These are phyloP conservation scores for Casuarius casuarius DNA, from an alignment of 2,113 vertebrate species.

Conservation along the genomic window DNA sequence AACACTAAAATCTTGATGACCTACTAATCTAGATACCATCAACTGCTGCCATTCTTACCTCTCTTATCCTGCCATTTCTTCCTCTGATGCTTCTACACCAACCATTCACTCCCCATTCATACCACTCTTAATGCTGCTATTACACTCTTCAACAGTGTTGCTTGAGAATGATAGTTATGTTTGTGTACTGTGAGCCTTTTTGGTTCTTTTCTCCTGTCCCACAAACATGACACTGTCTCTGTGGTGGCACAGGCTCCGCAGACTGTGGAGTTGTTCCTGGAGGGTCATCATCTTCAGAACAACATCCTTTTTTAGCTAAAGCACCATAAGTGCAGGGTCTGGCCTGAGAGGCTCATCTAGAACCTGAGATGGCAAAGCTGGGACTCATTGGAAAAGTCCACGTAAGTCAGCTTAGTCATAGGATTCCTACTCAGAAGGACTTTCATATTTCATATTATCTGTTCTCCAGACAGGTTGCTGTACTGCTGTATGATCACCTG, in stretches of 20 bases:
- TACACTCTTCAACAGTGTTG: fast-evolving
- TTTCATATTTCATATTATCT: neutral
- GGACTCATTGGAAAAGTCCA: neutral
- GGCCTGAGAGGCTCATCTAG: neutral
- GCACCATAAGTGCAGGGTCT: neutral
- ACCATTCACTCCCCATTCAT: neutral
- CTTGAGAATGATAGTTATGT: neutral
- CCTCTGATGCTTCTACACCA: neutral
- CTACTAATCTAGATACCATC: neutral
- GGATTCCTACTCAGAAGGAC: neutral
- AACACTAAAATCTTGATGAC: neutral
- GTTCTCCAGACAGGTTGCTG: neutral
- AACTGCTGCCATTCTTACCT: neutral
- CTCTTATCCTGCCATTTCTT: neutral
- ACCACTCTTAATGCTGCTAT: neutral
- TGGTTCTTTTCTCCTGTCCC: neutral
- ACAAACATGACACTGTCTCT: neutral
- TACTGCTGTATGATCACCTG: neutral
- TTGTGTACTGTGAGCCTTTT: neutral
- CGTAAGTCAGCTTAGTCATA: neutral
- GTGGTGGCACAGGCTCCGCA: too few relatives aligned
- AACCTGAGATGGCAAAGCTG: neutral
- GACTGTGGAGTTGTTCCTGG: neutral
- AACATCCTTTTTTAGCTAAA: neutral
- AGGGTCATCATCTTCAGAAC: neutral